Evolutionary conservation across 2,113 vertebrate species (phyloP).

Genomic region (Terrapene triunguis): DNA sequence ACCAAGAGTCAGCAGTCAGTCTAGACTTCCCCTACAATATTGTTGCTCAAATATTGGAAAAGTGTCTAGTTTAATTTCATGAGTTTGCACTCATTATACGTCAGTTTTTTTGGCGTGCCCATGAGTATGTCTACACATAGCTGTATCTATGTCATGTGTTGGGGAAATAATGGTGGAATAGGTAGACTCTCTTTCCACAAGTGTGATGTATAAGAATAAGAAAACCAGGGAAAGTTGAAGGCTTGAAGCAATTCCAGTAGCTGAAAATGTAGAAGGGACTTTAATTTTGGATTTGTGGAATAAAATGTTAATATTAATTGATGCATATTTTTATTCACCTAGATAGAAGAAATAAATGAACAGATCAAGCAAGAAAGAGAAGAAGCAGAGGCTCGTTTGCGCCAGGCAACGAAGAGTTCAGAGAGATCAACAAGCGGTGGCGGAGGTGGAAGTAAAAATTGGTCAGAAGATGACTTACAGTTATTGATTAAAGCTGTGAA

Average conservation of each 20-base stretch:
- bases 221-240: constrained; percentile 16
- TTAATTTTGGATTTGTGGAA: background rate
- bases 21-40: background rate
- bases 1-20: background rate
- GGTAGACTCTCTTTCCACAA: background rate
- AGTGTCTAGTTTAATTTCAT: background rate
- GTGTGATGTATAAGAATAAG: background rate
- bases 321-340: constrained; percentile 48
- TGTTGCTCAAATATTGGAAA: background rate
- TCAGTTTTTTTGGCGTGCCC: background rate
- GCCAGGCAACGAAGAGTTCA: constrained; percentile 87
- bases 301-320: background rate
- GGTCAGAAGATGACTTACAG: constrained; percentile 96
- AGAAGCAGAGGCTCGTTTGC: constrained; percentile 91
- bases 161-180: background rate
- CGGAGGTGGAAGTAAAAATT: constrained; percentile 89
- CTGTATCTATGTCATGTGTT: background rate
- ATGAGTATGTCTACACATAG: background rate
- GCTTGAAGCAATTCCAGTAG: background rate
- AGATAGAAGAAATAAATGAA: constrained; percentile 95
- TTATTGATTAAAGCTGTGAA: constrained; percentile 99
- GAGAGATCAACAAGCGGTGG: constrained; percentile 88
- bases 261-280: background rate
- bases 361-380: constrained; percentile 92
- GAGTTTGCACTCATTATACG: background rate